Percentiles rank a stretch among this genome's conserved stretches.
Evolutionary conservation across 2,888 invertebrate species (phyloP).

Genomic region (Pyralis farinalis): DNA sequence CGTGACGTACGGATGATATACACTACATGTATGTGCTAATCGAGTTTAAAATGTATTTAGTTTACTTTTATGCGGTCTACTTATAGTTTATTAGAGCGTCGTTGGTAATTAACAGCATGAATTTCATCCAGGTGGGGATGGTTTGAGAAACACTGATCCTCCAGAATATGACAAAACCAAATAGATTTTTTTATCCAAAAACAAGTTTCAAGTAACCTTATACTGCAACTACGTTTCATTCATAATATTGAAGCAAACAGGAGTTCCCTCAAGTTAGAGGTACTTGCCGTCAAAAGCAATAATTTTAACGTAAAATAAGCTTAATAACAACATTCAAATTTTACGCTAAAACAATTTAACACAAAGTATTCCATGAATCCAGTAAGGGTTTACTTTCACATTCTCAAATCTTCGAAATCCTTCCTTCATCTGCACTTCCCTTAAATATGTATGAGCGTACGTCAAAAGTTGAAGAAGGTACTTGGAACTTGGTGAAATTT

Average conservation of each 20-base stretch:
- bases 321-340: conserved; percentile 23
- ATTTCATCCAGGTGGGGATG: too few relatives aligned
- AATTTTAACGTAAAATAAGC: conserved; percentile 4
- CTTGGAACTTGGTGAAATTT: conserved; percentile 46
- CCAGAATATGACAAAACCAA: too few relatives aligned
- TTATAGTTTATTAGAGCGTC: too few relatives aligned
- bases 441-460: conserved; percentile 60
- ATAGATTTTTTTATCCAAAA: too few relatives aligned
- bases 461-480: conserved; percentile 43
- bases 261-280: background rate
- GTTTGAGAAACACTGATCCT: too few relatives aligned
- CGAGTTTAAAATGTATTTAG: too few relatives aligned
- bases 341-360: conserved; percentile 22
- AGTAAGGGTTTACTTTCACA: conserved; percentile 20
- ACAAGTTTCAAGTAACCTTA: background rate
- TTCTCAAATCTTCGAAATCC: conserved; percentile 31
- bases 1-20: too few relatives aligned
- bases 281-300: conserved; percentile 3
- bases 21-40: too few relatives aligned
- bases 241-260: conserved; percentile 6
- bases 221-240: conserved; percentile 2
- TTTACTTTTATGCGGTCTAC: too few relatives aligned
- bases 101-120: too few relatives aligned
- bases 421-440: conserved; percentile 39
- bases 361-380: conserved; percentile 10